These are phyloP conservation scores for Drosophila gunungcola DNA, from an alignment of 1,140 invertebrate species.

Conservation along the genomic window DNA sequence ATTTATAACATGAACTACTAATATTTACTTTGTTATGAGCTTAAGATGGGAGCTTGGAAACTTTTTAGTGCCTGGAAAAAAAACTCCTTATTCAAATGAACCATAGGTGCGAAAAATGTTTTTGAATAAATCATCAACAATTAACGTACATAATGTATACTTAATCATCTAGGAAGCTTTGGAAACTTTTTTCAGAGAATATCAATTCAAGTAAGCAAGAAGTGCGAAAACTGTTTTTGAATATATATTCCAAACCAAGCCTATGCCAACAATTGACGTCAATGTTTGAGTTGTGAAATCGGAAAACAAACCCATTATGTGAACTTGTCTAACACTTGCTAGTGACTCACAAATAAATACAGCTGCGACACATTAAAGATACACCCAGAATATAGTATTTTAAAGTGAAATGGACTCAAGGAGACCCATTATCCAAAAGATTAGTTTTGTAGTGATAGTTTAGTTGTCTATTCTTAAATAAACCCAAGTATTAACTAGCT, in stretches of 20 bases:
- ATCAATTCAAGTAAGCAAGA: neutral
- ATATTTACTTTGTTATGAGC: neutral
- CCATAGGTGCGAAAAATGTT: conserved; percentile 7
- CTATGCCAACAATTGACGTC: conserved; percentile 10
- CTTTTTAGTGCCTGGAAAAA: conserved; percentile 1
- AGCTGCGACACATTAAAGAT: neutral
- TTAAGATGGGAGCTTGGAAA: neutral
- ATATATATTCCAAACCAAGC: conserved; percentile 2
- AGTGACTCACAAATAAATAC: conserved; percentile 6
- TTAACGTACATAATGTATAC: neutral
- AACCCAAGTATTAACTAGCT: no score
- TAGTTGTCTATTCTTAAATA: no score
- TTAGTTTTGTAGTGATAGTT: no score
- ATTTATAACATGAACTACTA: neutral
- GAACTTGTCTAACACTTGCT: neutral
- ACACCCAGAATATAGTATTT: neutral
- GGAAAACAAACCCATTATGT: conserved; percentile 6
- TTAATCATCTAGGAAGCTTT: neutral
- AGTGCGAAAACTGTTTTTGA: conserved; percentile 7
- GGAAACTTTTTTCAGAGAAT: neutral
- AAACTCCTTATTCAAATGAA: conserved; percentile 1
- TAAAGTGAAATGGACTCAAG: no score
- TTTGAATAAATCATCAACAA: conserved; percentile 1
- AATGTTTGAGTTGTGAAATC: neutral
- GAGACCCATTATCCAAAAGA: no score